Percentiles rank a stretch among this genome's conserved stretches.
phyloP scores from a whole-genome alignment of 2,113 vertebrate species.

The Phylloscopus trochiloides region DNA sequence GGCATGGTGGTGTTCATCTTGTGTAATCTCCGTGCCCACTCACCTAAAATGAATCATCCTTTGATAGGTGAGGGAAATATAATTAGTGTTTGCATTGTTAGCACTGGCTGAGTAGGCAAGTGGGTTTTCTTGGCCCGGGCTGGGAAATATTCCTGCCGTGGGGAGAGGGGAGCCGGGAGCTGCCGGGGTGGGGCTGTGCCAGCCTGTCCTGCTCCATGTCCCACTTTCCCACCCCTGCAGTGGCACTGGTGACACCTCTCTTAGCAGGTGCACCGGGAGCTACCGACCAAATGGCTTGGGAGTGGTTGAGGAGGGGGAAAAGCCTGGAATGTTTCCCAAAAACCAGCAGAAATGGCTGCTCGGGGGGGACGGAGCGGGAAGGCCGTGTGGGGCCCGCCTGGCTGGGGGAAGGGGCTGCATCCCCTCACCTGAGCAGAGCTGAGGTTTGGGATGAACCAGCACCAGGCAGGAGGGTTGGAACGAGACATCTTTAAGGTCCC shows the following conservation, averaged over 20 bases:
- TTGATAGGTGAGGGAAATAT: constrained; percentile 55
- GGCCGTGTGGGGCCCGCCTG: neutral
- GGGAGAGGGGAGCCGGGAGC: neutral
- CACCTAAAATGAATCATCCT: constrained; percentile 52
- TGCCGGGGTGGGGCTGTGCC: neutral
- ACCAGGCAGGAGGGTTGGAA: neutral
- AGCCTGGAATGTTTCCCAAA: neutral
- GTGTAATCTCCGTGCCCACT: constrained; percentile 54
- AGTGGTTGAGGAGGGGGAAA: neutral
- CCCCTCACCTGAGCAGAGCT: neutral
- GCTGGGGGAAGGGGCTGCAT: neutral
- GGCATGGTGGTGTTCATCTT: neutral
- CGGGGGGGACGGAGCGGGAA: accelerated
- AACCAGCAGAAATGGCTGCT: accelerated
- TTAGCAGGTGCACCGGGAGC: neutral
- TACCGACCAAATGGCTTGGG: neutral
- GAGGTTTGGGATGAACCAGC: neutral
- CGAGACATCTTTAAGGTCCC: no score
- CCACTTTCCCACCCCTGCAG: neutral
- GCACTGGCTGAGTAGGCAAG: constrained; percentile 39
- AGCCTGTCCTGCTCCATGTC: neutral
- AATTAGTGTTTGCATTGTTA: constrained; percentile 66
- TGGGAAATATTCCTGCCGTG: neutral
- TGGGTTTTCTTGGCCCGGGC: constrained; percentile 23
- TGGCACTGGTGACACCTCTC: neutral